Conservation (phyloP, 1,140 invertebrate genomes). For the Hydropsyche tenuis region DNA sequence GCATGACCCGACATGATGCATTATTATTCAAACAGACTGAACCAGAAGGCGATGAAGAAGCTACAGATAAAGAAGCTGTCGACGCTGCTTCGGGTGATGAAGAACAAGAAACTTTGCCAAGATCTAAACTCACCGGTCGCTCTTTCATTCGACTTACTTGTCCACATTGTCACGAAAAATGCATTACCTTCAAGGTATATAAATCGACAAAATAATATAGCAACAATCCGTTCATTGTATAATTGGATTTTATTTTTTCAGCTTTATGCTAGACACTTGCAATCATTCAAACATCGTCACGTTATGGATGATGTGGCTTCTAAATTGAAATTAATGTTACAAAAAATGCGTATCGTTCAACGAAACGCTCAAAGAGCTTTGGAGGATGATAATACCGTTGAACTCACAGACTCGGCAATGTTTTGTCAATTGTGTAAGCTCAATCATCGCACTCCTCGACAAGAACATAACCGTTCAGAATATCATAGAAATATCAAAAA, state of each 20-base stretch:
- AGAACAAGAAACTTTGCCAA: conserved; percentile 57
- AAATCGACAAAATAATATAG: conserved; percentile 11
- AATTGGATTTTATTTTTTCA: conserved; percentile 13
- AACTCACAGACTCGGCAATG: conserved; percentile 67
- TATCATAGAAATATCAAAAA: conserved; percentile 81
- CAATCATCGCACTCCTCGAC: conserved; percentile 78
- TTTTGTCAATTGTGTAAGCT: conserved; percentile 82
- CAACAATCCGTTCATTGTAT: conserved; percentile 1
- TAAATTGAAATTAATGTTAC: conserved; percentile 72
- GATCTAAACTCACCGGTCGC: conserved; percentile 57
- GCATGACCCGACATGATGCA: neutral
- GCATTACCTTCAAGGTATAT: conserved; percentile 75
- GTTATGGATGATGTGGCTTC: conserved; percentile 74
- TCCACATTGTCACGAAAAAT: conserved; percentile 75
- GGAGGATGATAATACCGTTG: conserved; percentile 71
- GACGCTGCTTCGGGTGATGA: conserved; percentile 60
- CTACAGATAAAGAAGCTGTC: conserved; percentile 60
- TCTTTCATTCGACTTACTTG: conserved; percentile 75
- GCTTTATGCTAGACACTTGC: conserved; percentile 75
- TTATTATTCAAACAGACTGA: conserved; percentile 46
- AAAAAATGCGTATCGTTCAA: conserved; percentile 76
- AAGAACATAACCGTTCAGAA: conserved; percentile 76
- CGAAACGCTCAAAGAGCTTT: conserved; percentile 75
- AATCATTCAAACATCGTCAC: conserved; percentile 70
- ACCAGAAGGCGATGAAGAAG: conserved; percentile 56